Evolutionary conservation across 2,113 vertebrate species (phyloP).

Genomic region (Pteruthius melanotis): DNA sequence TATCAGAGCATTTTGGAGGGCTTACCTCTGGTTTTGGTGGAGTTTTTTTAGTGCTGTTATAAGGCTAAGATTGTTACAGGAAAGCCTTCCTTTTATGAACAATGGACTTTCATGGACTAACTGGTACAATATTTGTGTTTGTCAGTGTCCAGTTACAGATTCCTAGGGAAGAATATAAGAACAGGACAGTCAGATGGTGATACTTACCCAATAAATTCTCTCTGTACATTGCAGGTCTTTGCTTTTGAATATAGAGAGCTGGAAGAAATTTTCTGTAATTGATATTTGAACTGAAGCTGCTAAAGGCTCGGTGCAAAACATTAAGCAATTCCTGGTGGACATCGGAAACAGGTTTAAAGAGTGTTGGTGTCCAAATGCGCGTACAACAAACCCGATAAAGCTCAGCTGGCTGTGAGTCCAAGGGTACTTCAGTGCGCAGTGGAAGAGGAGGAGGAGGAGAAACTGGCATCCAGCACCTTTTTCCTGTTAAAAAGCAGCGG

Average conservation of each 20-base stretch:
- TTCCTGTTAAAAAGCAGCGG: neutral
- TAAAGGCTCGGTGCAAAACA: neutral
- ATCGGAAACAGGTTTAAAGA: neutral
- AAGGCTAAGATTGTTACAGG: neutral
- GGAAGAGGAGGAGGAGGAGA: neutral
- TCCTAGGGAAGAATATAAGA: neutral
- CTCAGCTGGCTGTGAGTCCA: neutral
- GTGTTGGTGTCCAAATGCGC: neutral
- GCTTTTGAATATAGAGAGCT: neutral
- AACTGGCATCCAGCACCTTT: neutral
- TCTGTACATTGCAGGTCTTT: neutral
- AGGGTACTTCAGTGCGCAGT: accelerated
- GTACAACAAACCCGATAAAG: accelerated
- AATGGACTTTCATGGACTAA: neutral
- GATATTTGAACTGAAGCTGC: neutral
- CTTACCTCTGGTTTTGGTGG: neutral
- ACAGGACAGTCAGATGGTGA: neutral
- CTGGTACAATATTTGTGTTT: neutral
- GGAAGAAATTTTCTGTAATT: neutral
- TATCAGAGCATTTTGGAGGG: neutral
- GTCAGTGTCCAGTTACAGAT: neutral
- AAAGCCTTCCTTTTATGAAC: neutral
- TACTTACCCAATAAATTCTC: neutral
- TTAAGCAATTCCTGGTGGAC: neutral
- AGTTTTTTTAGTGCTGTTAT: neutral